These are phyloP conservation scores for Brachypteracias leptosomus DNA, from an alignment of 2,113 vertebrate species.

Conservation along the genomic window DNA sequence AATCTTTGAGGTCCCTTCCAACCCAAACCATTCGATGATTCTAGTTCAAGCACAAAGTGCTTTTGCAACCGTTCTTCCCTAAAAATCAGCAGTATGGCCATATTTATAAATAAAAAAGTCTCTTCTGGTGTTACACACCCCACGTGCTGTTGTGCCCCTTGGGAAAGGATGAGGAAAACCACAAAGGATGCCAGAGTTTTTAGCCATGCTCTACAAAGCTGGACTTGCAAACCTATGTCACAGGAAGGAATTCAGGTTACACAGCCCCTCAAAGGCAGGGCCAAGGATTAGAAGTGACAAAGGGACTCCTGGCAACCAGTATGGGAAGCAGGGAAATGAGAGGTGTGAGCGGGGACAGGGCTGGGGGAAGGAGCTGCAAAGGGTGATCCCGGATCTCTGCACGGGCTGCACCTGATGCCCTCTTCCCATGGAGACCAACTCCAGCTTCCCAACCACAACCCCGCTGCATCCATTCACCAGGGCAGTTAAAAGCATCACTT, in stretches of 20 bases:
- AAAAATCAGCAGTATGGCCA: background rate
- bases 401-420: background rate
- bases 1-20: no score
- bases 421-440: background rate
- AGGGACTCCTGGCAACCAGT: background rate
- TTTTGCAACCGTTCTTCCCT: background rate
- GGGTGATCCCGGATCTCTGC: background rate
- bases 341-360: background rate
- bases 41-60: background rate
- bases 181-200: background rate
- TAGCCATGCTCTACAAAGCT: rapidly evolving
- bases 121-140: no score
- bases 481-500: background rate
- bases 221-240: no score
- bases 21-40: no score
- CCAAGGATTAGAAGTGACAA: background rate
- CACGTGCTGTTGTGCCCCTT: background rate
- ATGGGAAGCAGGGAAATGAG: background rate
- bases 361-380: no score
- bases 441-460: rapidly evolving
- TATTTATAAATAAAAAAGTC: background rate
- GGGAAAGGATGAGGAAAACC: background rate
- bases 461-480: background rate
- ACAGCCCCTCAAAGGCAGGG: background rate
- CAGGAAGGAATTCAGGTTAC: background rate